phyloP scores from a whole-genome alignment of 1,140 invertebrate genomes.

The Rhynchophorus ferrugineus region DNA sequence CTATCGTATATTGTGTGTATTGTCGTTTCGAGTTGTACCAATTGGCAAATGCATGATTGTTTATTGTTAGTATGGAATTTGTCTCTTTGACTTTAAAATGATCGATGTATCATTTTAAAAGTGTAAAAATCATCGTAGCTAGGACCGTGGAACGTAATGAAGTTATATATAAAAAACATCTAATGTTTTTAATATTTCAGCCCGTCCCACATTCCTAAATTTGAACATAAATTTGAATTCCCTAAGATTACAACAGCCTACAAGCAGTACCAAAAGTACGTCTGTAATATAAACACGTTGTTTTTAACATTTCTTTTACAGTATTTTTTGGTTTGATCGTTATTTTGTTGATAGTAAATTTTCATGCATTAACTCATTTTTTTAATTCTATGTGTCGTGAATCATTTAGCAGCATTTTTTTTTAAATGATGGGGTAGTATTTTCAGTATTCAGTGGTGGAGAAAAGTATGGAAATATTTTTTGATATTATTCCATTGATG shows the following conservation, averaged over 20 bases:
- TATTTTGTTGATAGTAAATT: neutral
- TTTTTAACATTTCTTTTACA: slow-evolving; percentile 9
- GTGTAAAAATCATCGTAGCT: slow-evolving; percentile 23
- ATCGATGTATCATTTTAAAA: slow-evolving; percentile 26
- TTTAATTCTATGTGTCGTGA: no score
- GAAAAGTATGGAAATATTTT: no score
- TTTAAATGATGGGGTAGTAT: neutral
- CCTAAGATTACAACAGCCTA: slow-evolving; percentile 76
- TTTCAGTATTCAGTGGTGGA: neutral
- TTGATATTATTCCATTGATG: slow-evolving; percentile 5
- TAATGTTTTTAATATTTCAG: slow-evolving; percentile 60
- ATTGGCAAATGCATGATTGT: slow-evolving; percentile 35
- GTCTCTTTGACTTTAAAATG: slow-evolving; percentile 40
- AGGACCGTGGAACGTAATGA: slow-evolving; percentile 10
- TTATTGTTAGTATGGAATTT: slow-evolving; percentile 28
- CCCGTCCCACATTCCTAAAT: slow-evolving; percentile 93
- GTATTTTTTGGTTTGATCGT: slow-evolving; percentile 10
- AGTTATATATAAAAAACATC: slow-evolving; percentile 12
- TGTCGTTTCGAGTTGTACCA: slow-evolving; percentile 21
- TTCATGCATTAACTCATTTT: no score
- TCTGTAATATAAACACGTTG: slow-evolving; percentile 30
- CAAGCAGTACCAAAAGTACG: slow-evolving; percentile 60
- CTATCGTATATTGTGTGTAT: slow-evolving; percentile 1
- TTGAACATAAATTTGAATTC: slow-evolving; percentile 88
- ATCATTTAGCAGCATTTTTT: no score